These are phyloP conservation scores for Saguinus midas DNA, from an alignment of 2,113 vertebrate species.

Conservation along the genomic window DNA sequence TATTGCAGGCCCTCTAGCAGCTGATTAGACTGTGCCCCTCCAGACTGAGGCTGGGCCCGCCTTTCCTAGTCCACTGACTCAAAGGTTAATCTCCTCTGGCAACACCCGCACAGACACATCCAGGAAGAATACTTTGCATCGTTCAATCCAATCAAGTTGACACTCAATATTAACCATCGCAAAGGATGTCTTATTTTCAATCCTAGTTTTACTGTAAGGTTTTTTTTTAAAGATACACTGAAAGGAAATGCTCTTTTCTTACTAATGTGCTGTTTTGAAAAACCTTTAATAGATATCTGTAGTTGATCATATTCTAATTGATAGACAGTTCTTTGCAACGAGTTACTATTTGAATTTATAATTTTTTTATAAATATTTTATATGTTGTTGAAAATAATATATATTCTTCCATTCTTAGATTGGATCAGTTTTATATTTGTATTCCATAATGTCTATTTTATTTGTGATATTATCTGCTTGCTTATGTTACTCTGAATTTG, in stretches of 20 bases:
- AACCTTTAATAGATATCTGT: neutral
- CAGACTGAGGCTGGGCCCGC: too few species aligned
- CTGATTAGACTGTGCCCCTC: too few species aligned
- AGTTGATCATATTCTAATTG: neutral
- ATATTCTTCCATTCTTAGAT: neutral
- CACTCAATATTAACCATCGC: too few species aligned
- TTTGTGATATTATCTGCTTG: neutral
- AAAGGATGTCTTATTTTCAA: neutral
- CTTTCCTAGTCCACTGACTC: too few species aligned
- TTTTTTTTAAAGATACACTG: neutral
- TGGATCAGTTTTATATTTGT: neutral
- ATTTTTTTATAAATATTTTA: neutral
- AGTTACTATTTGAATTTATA: neutral
- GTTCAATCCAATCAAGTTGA: too few species aligned
- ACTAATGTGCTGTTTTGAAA: neutral
- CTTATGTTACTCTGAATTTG: neutral
- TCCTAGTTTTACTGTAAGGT: neutral
- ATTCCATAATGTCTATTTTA: neutral
- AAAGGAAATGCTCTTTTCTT: neutral
- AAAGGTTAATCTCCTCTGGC: too few species aligned
- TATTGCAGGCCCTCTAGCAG: too few species aligned
- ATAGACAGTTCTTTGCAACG: neutral
- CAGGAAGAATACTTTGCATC: too few species aligned
- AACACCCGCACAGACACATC: too few species aligned
- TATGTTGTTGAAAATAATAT: neutral